These are phyloP conservation scores for Gymnoscopelus microlampas DNA, from an alignment of 2,797 vertebrate genomes.

Conservation along the genomic window DNA sequence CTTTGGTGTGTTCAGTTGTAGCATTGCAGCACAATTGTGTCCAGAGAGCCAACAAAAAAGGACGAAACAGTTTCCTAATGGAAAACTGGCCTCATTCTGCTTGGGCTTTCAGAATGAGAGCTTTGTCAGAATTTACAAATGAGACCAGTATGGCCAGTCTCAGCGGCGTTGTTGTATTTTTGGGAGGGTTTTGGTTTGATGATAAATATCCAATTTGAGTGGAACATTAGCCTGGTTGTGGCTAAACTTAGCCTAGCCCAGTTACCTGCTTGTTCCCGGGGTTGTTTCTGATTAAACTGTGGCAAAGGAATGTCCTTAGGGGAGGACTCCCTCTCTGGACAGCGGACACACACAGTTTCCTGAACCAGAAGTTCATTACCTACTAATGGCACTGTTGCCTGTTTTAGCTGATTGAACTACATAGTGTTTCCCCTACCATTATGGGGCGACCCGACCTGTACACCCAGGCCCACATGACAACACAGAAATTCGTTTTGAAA, in stretches of 20 bases:
- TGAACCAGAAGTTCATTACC: background rate
- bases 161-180: constrained; percentile 25
- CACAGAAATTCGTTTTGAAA: too few species aligned
- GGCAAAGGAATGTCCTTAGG: background rate
- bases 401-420: too few species aligned
- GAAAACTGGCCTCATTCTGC: constrained; percentile 46
- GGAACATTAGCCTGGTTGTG: background rate
- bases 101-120: constrained; percentile 16
- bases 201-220: constrained; percentile 25
- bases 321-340: background rate
- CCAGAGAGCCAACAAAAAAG: constrained; percentile 29
- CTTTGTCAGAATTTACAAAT: constrained; percentile 45
- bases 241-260: constrained; percentile 1
- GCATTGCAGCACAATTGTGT: constrained; percentile 35
- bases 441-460: too few species aligned
- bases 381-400: too few species aligned
- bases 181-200: background rate
- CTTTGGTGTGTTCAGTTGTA: constrained; percentile 32
- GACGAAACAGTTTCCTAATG: constrained; percentile 2
- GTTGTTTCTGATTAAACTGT: background rate
- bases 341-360: background rate
- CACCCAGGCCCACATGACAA: too few species aligned
- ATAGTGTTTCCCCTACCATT: too few species aligned
- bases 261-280: background rate
- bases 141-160: constrained; percentile 28